Conservation (phyloP, 64 coral and sea anemone genomes). For the Dendrophyllia cribrosa region DNA sequence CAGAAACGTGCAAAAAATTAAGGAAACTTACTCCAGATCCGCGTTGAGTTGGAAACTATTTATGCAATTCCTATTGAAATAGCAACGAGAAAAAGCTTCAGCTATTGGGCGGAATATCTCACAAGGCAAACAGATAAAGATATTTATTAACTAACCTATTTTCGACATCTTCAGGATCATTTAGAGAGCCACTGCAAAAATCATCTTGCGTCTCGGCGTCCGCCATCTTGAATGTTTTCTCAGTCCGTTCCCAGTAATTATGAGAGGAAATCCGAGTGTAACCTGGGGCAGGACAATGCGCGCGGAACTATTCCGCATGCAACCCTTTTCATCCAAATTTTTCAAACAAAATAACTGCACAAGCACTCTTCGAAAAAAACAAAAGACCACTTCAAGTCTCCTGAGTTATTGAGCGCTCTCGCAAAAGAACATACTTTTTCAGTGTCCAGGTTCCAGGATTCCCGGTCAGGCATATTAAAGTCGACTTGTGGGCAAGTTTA, state of each 20-base stretch:
- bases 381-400: too few relatives aligned
- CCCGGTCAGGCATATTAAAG: too few relatives aligned
- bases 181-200: background rate
- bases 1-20: background rate
- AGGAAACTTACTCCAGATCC: too few relatives aligned
- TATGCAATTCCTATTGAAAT: background rate
- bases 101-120: background rate
- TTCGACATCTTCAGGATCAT: background rate
- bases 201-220: constrained; percentile 3
- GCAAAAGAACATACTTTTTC: too few relatives aligned
- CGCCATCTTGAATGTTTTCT: constrained; percentile 30
- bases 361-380: too few relatives aligned
- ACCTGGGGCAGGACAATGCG: background rate
- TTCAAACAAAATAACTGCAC: too few relatives aligned
- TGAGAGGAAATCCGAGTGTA: background rate
- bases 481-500: too few relatives aligned
- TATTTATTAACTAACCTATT: constrained; percentile 11
- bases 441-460: too few relatives aligned
- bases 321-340: too few relatives aligned
- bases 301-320: too few relatives aligned
- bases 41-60: background rate
- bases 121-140: background rate
- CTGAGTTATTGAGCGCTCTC: too few relatives aligned
- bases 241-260: background rate
- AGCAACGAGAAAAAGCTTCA: background rate